Base-by-base conservation (phyloP, 2,797 vertebrate species). In the Notamacropus eugenii region DNA sequence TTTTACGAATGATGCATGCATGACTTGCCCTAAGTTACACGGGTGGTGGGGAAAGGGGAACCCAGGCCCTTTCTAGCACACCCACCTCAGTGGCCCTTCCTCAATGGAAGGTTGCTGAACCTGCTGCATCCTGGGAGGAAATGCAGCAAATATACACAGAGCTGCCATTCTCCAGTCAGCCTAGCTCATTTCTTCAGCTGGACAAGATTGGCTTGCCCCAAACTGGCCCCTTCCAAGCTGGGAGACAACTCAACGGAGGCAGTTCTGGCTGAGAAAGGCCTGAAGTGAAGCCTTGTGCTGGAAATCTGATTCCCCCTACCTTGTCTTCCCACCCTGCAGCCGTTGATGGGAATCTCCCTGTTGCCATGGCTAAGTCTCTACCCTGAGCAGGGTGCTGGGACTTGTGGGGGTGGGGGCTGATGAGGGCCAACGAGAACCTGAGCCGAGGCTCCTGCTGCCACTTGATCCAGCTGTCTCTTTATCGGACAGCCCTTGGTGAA, bases 401-500 rank as follows among this genome's bases (percentile, higher is more conserved):
- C 74, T 40, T 3, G 19, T 11, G 74, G 74, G 40, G 40, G n/a
- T 46, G 74, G 74, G 74, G 40, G 67, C 3, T 2, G n/a, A 1
- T 0, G 8, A 87, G 40, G 40, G 67, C 3, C 4, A 19, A 4
- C 0, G 22, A 87, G 40, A 87, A 87, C 74, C 24, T 3, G 40
- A 87, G 74, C 74, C 74, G 50, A 50, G 74, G 74, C 74, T 87
- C 2, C 9, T 27, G 8, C 40, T 46, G 74, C 74, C 74, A 87
- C 74, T 87, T 1, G 74, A 87, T 87, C 74, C 74, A 87, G 74
- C 40, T 87, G 74, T n/a, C 10, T 9, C 74, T 87, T 87, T 87
- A 87, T 87, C 40, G 50, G 40, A 24, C 74, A 50, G 97, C 97
- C 91, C 97, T 97, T 98, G 96, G 97, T 97, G 93, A 98, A 98